A percentile compares a stretch with the other conserved stretches of the same genome.
These are phyloP conservation scores for Paedocypris micromegethes DNA, from an alignment of 2,797 vertebrate genomes.

Conservation along the genomic window DNA sequence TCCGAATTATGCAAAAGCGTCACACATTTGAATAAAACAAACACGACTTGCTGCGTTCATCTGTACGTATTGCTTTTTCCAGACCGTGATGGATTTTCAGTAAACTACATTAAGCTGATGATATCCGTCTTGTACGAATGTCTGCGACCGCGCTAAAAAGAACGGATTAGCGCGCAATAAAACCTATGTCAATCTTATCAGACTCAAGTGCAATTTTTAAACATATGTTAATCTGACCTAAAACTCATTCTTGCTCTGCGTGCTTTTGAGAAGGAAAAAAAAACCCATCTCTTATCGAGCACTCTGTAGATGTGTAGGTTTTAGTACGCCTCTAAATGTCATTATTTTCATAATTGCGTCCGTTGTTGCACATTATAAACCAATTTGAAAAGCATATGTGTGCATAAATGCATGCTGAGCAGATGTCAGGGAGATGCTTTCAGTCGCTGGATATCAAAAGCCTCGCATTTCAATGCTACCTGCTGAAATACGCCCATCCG, in stretches of 20 bases:
- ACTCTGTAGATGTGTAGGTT: conserved; percentile 65
- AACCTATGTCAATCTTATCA: conserved; percentile 74
- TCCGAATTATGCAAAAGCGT: too few relatives aligned
- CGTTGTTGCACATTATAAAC: conserved; percentile 70
- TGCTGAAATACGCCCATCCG: conserved; percentile 29
- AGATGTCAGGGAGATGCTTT: conserved; percentile 51
- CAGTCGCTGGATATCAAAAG: conserved; percentile 41
- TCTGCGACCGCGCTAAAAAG: conserved; percentile 57
- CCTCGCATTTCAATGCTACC: conserved; percentile 18
- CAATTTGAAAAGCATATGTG: conserved; percentile 71
- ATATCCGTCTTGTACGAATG: conserved; percentile 65
- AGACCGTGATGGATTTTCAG: conserved; percentile 55
- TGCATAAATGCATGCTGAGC: conserved; percentile 60
- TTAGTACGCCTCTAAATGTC: conserved; percentile 63
- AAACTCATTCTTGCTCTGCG: conserved; percentile 61
- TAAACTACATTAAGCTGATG: conserved; percentile 62
- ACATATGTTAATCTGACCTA: conserved; percentile 76
- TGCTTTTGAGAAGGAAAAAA: conserved; percentile 54
- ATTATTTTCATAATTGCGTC: conserved; percentile 77
- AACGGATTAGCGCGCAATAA: conserved; percentile 60
- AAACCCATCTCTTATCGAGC: conserved; percentile 67
- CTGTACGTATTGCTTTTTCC: conserved; percentile 44
- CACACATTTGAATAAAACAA: conserved; percentile 4
- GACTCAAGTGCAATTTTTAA: conserved; percentile 71
- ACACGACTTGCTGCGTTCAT: conserved; percentile 14